Percentiles rank a stretch among this genome's conserved stretches.
phyloP scores from a whole-genome alignment of 1,140 invertebrate species.

The Neuroterus valhalla region DNA sequence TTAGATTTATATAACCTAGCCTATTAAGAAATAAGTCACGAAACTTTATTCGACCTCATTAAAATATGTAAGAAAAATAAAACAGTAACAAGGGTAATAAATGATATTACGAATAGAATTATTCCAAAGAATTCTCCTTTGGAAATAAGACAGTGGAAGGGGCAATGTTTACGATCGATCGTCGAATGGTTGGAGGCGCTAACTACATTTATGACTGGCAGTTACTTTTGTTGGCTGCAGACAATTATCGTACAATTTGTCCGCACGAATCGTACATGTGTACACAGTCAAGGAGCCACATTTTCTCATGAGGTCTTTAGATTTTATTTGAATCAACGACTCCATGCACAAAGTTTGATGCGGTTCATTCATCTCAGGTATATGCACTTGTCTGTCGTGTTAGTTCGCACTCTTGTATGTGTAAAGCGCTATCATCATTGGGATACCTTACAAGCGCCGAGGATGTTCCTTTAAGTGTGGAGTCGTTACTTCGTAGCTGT shows the following conservation, averaged over 20 bases:
- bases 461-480: background rate
- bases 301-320: background rate
- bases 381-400: background rate
- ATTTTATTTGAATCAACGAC: background rate
- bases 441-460: background rate
- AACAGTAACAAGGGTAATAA: no score
- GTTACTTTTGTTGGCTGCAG: background rate
- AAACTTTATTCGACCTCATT: no score
- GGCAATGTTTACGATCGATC: no score
- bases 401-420: background rate
- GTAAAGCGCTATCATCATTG: background rate
- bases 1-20: no score
- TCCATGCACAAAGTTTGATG: background rate
- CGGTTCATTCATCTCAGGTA: no score
- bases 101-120: no score
- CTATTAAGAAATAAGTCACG: no score
- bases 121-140: no score
- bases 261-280: background rate
- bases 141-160: no score
- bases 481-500: conserved; percentile 49
- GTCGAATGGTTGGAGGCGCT: background rate
- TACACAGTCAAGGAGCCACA: background rate
- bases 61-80: no score
- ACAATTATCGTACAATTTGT: conserved; percentile 7
- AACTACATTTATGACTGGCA: background rate